Evolutionary conservation across 2,113 vertebrate genomes (phyloP).

Genomic region (Psephotus haematonotus): DNA sequence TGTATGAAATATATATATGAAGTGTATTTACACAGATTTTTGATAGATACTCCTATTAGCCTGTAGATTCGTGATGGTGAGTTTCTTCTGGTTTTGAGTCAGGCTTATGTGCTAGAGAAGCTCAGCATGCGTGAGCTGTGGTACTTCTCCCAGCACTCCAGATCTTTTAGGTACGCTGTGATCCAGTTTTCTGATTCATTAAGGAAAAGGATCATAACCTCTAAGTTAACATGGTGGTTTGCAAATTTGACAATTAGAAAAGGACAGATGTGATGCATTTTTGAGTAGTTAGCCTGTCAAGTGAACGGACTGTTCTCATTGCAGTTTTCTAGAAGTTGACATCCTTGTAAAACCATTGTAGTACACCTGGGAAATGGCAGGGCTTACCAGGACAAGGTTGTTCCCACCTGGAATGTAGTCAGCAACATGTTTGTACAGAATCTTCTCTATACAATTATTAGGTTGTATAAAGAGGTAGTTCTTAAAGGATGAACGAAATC

Average conservation of each 20-base stretch:
- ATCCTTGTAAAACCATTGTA: background rate
- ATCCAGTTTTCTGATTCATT: background rate
- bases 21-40: background rate
- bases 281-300: background rate
- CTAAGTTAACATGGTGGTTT: background rate
- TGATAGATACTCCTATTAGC: background rate
- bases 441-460: background rate
- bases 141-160: background rate
- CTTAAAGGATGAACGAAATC: background rate
- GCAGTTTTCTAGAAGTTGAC: background rate
- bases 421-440: background rate
- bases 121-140: background rate
- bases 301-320: background rate
- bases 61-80: background rate
- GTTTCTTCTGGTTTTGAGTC: background rate
- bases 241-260: background rate
- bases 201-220: background rate
- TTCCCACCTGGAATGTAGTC: background rate
- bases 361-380: background rate
- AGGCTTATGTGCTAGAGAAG: background rate
- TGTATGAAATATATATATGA: background rate
- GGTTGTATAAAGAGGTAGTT: background rate
- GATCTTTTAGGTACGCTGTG: background rate
- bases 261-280: background rate
- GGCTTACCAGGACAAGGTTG: background rate